Base-by-base conservation (phyloP, 2,888 invertebrate species). In the Leptarthrus brevirostris region DNA sequence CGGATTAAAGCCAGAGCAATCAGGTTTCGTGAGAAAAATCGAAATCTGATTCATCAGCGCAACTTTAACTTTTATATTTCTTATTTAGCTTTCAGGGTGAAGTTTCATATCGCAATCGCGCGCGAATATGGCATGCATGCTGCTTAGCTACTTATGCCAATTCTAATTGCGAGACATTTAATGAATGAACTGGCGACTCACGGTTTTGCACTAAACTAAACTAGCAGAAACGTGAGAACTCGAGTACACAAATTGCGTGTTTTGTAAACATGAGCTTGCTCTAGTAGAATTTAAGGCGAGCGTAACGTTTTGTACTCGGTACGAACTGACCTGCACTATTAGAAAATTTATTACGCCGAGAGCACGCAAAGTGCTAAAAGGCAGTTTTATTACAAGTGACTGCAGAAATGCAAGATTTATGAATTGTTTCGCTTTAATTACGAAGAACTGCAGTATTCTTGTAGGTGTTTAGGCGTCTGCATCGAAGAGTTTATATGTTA, bases 241-340 rank as follows among this genome's bases (percentile, higher is more conserved):
- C 26, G 22, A 64, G 20, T 44, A 64, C 47, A 44, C 44, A 44
- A 47, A 14, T 64, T 64, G 64, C 64, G 64, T 64, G 64, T 64
- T 64, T 64, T 64, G 64, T 44, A 64, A 64, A 64, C 64, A 64
- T 40, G 47, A 47, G 64, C 61, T 40, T 8, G 30, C 30, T n/a
- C 30, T 3, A 30, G 30, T 30, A 30, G 30, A 30, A 40, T 6
- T 54, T 26, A 24, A 24, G 22, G 24, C 24, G 12, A 58, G 10
- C 12, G n/a, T 10, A 58, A 16, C 12, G n/a, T 10, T 36, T 36
- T 16, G 34, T 20, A 20, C 44, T 8, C 3, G 16, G 3, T 20
- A 18, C 24, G 24, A 64, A 64, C 64, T 64, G 64, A 64, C 64
- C 64, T 64, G 64, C 64, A 64, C 64, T 64, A 64, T 64, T 44